Evolutionary conservation across 2,113 vertebrate genomes (phyloP), one percentile per base, ranked within the genome.

Genomic region (Spea multiplicata): DNA sequence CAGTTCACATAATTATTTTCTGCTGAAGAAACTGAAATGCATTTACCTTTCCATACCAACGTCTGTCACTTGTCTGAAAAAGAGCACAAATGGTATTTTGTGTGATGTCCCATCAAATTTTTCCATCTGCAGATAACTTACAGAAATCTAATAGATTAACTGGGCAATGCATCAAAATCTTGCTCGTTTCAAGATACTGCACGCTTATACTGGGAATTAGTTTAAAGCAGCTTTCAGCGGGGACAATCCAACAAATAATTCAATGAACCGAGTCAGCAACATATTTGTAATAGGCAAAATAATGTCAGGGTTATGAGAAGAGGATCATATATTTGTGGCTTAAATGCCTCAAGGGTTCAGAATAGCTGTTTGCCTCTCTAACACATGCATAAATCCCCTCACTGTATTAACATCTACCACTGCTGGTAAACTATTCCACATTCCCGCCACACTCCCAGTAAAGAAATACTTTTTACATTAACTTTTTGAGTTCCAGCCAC

Each of bases 1-100:
- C 53, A 8, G 57, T 71, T 78, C 67, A 78, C 68, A 45, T 71
- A 65, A 78, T 78, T 78, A 78, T 71, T 78, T 78, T 71, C 46
- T 71, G 67, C 68, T 7, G 68, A 62, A 52, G 57, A n/a, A 52
- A 50, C 76, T 59, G n/a, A 44, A 48, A 50, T 71, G 57, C 67
- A 71, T 78, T 78, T 78, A 64, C 57, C 68, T 78, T 71, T 48
- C 30, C 30, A n/a, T 71, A 71, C 52, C 49, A 70, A 70, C 48
- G 47, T 64, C 68, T 78, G 76, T 50, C 76, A 78, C 67, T 62
- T 52, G 61, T 44, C 68, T 8, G 76, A 50, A 62, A 49, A 64
- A 74, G 8, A 74, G 71, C 47, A 71, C 62, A 67, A 62, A 48
- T 50, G 66, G 61, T 71, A 64, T 62, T 77, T 77, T 74, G 48